Percentiles rank a stretch among this genome's conserved stretches.
Evolutionary conservation across 2,797 vertebrate genomes (phyloP).

Genomic region (Cygnus olor): DNA sequence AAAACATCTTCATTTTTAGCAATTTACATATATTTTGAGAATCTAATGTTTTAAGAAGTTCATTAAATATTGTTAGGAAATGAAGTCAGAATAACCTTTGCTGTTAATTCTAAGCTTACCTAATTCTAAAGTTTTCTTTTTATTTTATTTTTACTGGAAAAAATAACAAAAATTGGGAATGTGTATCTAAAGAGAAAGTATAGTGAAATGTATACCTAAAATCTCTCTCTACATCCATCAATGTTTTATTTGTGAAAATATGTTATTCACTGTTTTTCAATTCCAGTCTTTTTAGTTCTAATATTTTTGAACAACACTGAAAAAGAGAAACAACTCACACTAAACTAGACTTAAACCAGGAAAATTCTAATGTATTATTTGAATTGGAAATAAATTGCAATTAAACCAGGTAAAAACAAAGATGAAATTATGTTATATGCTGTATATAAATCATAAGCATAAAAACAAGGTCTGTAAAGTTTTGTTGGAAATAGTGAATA

Average conservation of each 20-base stretch:
- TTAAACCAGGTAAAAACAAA: neutral
- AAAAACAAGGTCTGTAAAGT: neutral
- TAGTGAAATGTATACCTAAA: neutral
- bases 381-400: neutral
- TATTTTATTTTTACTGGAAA: neutral
- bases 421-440: neutral
- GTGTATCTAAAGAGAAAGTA: neutral
- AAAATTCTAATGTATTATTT: neutral
- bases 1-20: neutral
- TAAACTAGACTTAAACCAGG: neutral
- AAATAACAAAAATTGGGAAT: neutral
- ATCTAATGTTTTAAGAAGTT: neutral
- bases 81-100: neutral
- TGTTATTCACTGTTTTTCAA: neutral
- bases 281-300: neutral
- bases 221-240: neutral
- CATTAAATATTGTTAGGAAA: slow-evolving; percentile 11
- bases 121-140: neutral
- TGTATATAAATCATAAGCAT: neutral
- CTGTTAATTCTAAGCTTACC: neutral
- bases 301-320: neutral
- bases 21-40: neutral
- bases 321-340: neutral
- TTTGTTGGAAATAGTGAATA: slow-evolving; percentile 52
- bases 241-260: neutral